These are phyloP conservation scores for Phylloscopus whistleri DNA, from an alignment of 2,113 vertebrate species.

Conservation along the genomic window DNA sequence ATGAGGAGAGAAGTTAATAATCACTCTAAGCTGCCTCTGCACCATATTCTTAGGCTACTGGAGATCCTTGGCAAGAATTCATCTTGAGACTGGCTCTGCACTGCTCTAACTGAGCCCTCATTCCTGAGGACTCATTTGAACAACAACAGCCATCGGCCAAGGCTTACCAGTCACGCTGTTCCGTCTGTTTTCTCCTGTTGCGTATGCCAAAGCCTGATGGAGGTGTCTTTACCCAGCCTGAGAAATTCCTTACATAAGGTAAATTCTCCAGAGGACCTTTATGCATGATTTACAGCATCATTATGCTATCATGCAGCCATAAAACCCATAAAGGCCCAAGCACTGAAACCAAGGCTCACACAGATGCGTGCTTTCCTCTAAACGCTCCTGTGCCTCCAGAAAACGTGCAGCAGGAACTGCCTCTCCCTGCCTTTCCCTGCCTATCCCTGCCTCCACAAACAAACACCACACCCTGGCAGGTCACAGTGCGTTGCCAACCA, in stretches of 20 bases:
- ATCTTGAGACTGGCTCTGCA: neutral
- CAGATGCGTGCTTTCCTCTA: neutral
- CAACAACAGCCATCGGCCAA: neutral
- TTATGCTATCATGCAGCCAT: conserved; percentile 16
- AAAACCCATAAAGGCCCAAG: conserved; percentile 29
- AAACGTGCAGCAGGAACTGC: rapidly evolving
- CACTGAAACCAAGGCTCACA: neutral
- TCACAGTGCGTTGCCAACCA: neutral
- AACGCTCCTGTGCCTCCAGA: neutral
- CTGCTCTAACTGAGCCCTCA: neutral
- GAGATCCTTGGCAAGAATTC: conserved; percentile 21
- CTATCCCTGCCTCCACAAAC: rapidly evolving
- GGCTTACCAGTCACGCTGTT: neutral
- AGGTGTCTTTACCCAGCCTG: conserved; percentile 19
- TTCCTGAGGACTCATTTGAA: neutral
- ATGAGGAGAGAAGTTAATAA: conserved; percentile 5
- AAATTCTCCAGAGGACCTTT: conserved; percentile 30
- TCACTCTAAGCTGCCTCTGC: conserved; percentile 42
- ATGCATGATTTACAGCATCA: conserved; percentile 49
- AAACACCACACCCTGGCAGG: neutral
- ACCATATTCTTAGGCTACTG: conserved; percentile 42
- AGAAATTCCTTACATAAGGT: conserved; percentile 34
- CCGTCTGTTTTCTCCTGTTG: conserved; percentile 9
- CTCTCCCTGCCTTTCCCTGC: neutral
- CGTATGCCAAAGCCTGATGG: neutral